Conservation (phyloP, 2,113 vertebrate genomes). For the Aleadryas rufinucha region DNA sequence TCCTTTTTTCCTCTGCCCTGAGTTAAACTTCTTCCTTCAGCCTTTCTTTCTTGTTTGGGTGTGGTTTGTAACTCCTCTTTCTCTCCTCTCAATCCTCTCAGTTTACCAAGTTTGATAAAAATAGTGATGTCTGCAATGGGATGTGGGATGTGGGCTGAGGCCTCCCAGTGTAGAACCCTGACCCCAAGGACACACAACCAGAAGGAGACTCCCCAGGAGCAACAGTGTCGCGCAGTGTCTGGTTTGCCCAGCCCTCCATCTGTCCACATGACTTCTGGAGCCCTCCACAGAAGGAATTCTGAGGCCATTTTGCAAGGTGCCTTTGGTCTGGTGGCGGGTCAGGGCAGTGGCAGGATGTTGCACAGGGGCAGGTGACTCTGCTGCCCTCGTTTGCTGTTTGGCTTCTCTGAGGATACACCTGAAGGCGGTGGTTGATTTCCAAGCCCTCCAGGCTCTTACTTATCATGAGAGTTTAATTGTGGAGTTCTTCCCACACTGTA, state of each 20-base stretch:
- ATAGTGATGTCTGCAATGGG: not conserved
- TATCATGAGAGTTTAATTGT: not conserved
- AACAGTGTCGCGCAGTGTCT: accelerated
- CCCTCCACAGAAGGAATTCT: not conserved
- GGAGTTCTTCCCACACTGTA: not conserved
- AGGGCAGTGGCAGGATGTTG: not conserved
- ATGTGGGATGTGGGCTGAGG: not conserved
- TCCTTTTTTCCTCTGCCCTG: not conserved
- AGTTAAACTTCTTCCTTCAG: not conserved
- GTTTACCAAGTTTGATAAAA: not conserved
- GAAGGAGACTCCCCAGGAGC: not conserved
- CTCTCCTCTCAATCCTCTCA: not conserved
- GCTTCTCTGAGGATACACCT: not conserved
- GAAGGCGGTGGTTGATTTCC: not conserved
- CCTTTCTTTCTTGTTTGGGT: not conserved
- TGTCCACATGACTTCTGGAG: accelerated
- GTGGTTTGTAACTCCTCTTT: not conserved
- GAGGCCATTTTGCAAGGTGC: not conserved
- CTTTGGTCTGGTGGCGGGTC: not conserved
- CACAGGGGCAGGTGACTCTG: not conserved
- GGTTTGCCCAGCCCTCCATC: not conserved
- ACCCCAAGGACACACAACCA: not conserved
- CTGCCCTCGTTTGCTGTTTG: not conserved
- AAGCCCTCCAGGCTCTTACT: not conserved
- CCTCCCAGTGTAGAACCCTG: not conserved